A percentile compares a stretch with the other conserved stretches of the same genome.
phyloP scores from a whole-genome alignment of 2,888 invertebrate genomes.

The Oscheius sp. region DNA sequence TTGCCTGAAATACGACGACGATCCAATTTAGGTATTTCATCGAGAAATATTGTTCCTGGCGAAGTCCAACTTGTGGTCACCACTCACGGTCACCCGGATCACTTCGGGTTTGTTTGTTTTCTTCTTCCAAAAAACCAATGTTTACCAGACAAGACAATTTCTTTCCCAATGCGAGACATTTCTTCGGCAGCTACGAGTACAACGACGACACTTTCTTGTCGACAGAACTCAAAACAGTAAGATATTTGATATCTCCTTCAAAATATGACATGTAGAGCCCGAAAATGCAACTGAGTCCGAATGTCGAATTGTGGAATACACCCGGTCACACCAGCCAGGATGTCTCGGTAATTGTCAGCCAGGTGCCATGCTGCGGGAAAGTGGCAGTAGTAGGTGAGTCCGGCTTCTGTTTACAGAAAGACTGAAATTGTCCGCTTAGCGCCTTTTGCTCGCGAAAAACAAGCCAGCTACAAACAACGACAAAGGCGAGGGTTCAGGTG shows the following conservation, averaged over 20 bases:
- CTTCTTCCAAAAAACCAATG: background rate
- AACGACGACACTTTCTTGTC: conserved; percentile 59
- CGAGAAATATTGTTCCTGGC: conserved; percentile 55
- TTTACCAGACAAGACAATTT: conserved; percentile 52
- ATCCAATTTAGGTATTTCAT: conserved; percentile 49
- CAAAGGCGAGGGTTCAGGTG: conserved; percentile 50
- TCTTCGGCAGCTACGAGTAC: conserved; percentile 69
- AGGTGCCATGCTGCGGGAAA: conserved; percentile 62
- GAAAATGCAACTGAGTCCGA: conserved; percentile 62
- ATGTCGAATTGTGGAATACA: conserved; percentile 70
- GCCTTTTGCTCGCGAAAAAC: conserved; percentile 29
- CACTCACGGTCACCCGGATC: conserved; percentile 70
- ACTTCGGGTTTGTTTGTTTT: conserved; percentile 48
- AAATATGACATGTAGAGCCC: conserved; percentile 48
- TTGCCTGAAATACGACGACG: too few species aligned
- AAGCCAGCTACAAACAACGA: conserved; percentile 16
- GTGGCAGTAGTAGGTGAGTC: conserved; percentile 63
- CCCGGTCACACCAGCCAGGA: conserved; percentile 69
- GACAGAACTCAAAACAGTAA: conserved; percentile 58
- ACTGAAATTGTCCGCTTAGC: background rate
- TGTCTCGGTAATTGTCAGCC: conserved; percentile 64
- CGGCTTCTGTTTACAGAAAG: background rate
- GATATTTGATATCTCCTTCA: background rate
- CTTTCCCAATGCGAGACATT: conserved; percentile 69
- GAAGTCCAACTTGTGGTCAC: conserved; percentile 65